These are phyloP conservation scores for Threskiornis aethiopicus DNA, from an alignment of 2,797 vertebrate species.

Conservation along the genomic window DNA sequence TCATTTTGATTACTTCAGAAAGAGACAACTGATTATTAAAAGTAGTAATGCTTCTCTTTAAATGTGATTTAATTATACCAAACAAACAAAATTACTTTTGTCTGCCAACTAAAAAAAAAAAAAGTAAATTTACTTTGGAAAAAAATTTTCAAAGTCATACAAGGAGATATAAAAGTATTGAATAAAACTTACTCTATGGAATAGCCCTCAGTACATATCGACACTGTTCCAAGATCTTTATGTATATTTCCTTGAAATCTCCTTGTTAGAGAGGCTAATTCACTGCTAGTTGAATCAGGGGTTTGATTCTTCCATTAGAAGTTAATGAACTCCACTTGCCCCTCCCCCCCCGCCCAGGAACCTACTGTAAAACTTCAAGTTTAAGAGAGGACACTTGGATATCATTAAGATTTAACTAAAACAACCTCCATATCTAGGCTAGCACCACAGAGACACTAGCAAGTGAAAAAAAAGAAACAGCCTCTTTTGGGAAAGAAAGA, in stretches of 20 bases:
- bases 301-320: background rate
- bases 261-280: background rate
- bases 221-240: background rate
- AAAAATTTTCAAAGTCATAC: background rate
- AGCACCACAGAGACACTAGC: background rate
- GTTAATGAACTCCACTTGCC: background rate
- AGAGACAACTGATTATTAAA: background rate
- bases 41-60: background rate
- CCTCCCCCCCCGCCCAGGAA: accelerated
- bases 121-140: background rate
- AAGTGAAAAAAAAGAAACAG: background rate
- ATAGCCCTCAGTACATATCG: background rate
- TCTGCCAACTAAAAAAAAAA: background rate
- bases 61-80: background rate
- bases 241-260: background rate
- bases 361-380: background rate
- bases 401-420: background rate
- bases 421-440: background rate
- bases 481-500: background rate
- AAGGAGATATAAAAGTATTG: background rate
- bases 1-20: background rate
- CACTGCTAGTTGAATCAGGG: background rate
- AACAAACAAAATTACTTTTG: background rate
- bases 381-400: background rate
- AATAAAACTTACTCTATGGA: background rate